Base-by-base conservation (phyloP, 2,113 vertebrate genomes). In the Actenoides lindsayi region DNA sequence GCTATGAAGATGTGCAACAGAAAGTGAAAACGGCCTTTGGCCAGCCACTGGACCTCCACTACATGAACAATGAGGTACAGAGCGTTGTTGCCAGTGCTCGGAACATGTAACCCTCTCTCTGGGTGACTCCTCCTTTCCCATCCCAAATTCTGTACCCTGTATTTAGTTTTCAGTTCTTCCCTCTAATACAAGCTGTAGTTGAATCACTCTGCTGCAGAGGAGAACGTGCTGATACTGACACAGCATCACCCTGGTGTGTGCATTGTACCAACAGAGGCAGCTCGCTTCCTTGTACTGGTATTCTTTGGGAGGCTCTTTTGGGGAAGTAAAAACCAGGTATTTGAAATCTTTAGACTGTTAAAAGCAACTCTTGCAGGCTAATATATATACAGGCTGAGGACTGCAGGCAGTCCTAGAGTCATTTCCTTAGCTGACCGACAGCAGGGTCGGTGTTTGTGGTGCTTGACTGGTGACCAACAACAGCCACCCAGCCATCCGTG, bases 41-140 rank as follows among this genome's bases (percentile, higher is more conserved):
- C 62, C 99, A 99, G 94, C 98, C 98, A 67, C 97, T 99, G 41
- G 99, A 99, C 94, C 98, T 99, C 48, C 98, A 99, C 98, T 99
- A 99, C 93, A 98, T 99, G 98, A 99, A 99, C 97, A 99, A 99
- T 37, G 99, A 99, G 99, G 99, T 99, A 97, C 71, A 86, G 92
- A 91, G 57, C 15, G 0, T 62, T 23, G 14, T 51, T 41, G 1
- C 1, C n/a, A 10, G 19, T 16, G 24, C 68, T 73, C 63, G 30
- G 30, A n/a, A 20, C 60, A 1, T 33, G 10, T 4, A 23, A 16
- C 2, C 0, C 28, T 6, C 42, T 59, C 46, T 63, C 30, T 89
- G 54, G 15, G 3, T 39, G 21, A 7, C 13, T 6, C 18, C 35
- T 59, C 41, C 80, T 62, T 74, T 60, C 35, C 64, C 48, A n/a